Base-by-base conservation (phyloP, 1,140 invertebrate genomes). In the Neuroterus valhalla region DNA sequence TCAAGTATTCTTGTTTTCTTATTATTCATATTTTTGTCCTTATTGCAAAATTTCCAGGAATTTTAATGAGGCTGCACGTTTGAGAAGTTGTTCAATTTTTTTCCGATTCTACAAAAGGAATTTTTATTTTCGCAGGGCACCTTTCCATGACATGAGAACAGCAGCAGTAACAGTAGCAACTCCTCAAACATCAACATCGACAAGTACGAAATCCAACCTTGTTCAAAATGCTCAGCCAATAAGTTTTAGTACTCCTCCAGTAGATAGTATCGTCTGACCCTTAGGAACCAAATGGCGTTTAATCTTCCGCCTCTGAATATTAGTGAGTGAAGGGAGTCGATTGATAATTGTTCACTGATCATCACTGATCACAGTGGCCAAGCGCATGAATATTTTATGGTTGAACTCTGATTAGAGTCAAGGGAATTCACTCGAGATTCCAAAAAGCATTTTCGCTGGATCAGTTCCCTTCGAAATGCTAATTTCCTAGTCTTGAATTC, bases 191-290 rank as follows among this genome's bases (percentile, higher is more conserved):
- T 79, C 88, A 72, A 78, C 86, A 72, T 80, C 88, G 72, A 87
- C 89, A 43, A 88, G 83, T 74, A 90, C 90, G 87, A 92, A 92
- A 79, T 92, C 94, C 78, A 94, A 92, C 80, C 92, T 95, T 84
- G 94, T 95, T 81, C 92, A 93, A 85, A 95, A 95, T 91, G 94
- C 94, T 84, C 93, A 95, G 88, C 94, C 94, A 52, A 93, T 94
- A 85, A 92, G 93, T 87, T 92, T 95, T 79, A 93, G 94, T 74
- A 92, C 91, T 78, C 91, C 92, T 81, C 94, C 94, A 55, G 31
- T 38, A 38, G 91, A 92, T 81, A 93, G 92, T 82, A 93, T 93
- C 88, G 92, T 93, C 88, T 93, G 91, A 92, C 79, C 68, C 31
- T 71, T 71, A 81, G 72, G 44, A 76, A 80, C 66, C 77, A 62